A percentile compares a stretch with the other conserved stretches of the same genome.
phyloP scores from a whole-genome alignment of 2,888 invertebrate genomes.

The Adelphocoris suturalis region DNA sequence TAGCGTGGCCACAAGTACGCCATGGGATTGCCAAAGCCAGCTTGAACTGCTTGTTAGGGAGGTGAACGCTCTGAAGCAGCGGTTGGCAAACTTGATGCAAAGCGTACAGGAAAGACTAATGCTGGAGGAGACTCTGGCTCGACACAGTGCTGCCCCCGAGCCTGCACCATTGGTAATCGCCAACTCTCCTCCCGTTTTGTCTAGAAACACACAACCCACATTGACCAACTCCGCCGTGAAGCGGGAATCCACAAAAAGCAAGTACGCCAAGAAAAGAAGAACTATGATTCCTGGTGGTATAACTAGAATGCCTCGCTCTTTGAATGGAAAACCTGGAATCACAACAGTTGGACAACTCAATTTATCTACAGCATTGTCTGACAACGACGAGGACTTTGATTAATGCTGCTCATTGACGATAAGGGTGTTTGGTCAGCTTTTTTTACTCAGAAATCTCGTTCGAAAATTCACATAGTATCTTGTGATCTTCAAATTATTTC shows the following conservation, averaged over 20 bases:
- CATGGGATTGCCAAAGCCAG: no score
- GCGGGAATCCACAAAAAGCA: slow-evolving; percentile 1
- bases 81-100: no score
- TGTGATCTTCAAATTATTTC: no score
- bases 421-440: no score
- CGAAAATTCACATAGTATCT: no score
- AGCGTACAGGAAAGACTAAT: no score
- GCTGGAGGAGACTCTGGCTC: not conserved
- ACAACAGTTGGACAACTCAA: not conserved
- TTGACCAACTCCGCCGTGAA: not conserved
- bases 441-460: no score
- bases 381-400: not conserved
- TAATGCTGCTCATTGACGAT: not conserved
- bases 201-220: not conserved
- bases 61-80: no score
- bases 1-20: no score
- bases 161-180: not conserved
- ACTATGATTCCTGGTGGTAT: not conserved
- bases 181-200: not conserved
- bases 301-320: not conserved
- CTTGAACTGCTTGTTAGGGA: no score
- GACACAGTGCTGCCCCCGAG: not conserved
- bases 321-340: not conserved
- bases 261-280: not conserved
- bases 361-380: not conserved